A percentile compares a stretch with the other conserved stretches of the same genome.
These are phyloP conservation scores for Dreissena polymorpha DNA, from an alignment of 1,140 invertebrate species.

Conservation along the genomic window DNA sequence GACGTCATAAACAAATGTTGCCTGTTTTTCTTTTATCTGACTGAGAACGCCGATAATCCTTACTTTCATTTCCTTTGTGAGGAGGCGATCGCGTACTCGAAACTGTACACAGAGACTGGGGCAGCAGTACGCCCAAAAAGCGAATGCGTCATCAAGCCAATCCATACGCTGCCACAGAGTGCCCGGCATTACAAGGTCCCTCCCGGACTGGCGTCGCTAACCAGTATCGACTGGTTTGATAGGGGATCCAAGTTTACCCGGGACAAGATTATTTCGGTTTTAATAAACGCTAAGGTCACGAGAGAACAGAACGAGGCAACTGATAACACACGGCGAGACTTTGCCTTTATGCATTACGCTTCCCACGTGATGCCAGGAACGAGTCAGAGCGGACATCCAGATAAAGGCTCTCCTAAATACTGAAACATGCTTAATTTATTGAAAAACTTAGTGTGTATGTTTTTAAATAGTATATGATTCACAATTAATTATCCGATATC, in stretches of 20 bases:
- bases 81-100: constrained; percentile 12
- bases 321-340: not conserved
- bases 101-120: not conserved
- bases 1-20: constrained; percentile 31
- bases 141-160: not conserved
- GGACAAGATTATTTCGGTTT: not conserved
- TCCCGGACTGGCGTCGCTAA: not conserved
- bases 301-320: not conserved
- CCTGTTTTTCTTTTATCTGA: constrained; percentile 36
- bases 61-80: constrained; percentile 28
- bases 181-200: not conserved
- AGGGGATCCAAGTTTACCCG: not conserved
- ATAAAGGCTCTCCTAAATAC: too few species aligned
- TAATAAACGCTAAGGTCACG: not conserved
- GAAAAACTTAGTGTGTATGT: too few species aligned
- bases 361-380: too few species aligned
- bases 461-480: too few species aligned
- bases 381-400: too few species aligned
- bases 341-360: too few species aligned
- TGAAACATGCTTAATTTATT: too few species aligned
- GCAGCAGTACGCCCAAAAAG: not conserved
- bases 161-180: not conserved
- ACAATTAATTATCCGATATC: too few species aligned
- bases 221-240: not conserved
- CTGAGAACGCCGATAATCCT: not conserved